A percentile compares a stretch with the other conserved stretches of the same genome.
Evolutionary conservation across 1,140 invertebrate species (phyloP).

Genomic region (Ctenoplectra terminalis): DNA sequence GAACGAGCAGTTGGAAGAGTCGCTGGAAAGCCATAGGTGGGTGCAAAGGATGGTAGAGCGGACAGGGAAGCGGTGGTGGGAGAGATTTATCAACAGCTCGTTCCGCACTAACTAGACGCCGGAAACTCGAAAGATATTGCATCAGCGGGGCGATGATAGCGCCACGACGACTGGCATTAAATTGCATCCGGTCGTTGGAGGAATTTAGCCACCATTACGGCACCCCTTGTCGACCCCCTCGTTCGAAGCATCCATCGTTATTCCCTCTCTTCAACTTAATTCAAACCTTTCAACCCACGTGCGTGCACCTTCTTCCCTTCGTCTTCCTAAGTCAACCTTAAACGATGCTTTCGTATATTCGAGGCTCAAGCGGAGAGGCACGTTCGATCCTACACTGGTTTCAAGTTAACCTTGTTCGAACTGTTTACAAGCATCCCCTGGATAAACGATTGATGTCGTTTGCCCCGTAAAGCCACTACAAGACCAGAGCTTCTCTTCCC

Average conservation of each 20-base stretch:
- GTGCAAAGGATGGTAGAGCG: background rate
- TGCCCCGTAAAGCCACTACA: background rate
- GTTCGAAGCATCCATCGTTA: background rate
- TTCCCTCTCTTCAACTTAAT: background rate
- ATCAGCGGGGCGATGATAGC: constrained; percentile 81
- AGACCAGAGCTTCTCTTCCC: background rate
- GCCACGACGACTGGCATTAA: constrained; percentile 81
- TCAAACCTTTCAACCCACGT: background rate
- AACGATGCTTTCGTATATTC: background rate
- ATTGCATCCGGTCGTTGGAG: constrained; percentile 80
- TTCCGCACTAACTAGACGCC: constrained; percentile 81
- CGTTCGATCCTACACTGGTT: too few species aligned
- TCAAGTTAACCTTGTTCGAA: background rate
- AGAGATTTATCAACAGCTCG: constrained; percentile 81
- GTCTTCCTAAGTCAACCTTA: background rate
- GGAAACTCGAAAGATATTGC: constrained; percentile 82
- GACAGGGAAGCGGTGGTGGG: constrained; percentile 39
- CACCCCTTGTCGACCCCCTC: constrained; percentile 13
- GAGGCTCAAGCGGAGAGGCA: too few species aligned
- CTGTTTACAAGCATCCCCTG: background rate
- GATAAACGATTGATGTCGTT: constrained; percentile 7
- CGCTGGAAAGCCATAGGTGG: constrained; percentile 36
- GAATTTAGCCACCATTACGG: constrained; percentile 79
- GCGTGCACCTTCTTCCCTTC: background rate
- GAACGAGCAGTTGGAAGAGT: constrained; percentile 29